Percentiles rank a stretch among this genome's conserved stretches.
These are phyloP conservation scores for Caerostris extrusa DNA, from an alignment of 1,140 invertebrate genomes.

Conservation along the genomic window DNA sequence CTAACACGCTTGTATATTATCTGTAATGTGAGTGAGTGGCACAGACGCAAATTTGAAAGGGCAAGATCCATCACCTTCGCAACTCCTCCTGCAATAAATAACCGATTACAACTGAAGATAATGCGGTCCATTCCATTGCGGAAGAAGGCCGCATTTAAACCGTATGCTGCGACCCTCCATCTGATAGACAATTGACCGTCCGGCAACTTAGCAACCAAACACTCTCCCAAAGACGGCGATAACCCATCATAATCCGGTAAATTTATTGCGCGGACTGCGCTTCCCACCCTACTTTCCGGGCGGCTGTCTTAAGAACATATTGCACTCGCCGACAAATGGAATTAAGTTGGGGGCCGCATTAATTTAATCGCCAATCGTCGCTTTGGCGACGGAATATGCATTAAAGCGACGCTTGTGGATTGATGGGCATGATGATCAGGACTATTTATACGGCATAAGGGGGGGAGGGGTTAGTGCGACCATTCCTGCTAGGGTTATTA, in stretches of 20 bases:
- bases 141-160: not conserved
- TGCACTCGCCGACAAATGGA: not conserved
- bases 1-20: too few species aligned
- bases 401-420: not conserved
- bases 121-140: not conserved
- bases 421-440: constrained; percentile 37
- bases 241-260: constrained; percentile 27
- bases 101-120: not conserved
- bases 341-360: not conserved
- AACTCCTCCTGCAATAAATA: not conserved
- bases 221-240: not conserved
- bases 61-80: not conserved
- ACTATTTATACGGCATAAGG: constrained; percentile 35
- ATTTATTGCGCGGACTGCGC: not conserved
- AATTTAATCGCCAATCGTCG: constrained; percentile 36
- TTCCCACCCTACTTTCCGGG: constrained; percentile 19
- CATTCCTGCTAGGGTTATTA: not conserved
- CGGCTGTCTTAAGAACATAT: not conserved
- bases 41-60: too few species aligned
- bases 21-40: too few species aligned
- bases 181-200: not conserved
- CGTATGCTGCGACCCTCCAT: not conserved
- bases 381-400: not conserved
- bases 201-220: not conserved
- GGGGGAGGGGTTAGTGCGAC: not conserved